A percentile compares a stretch with the other conserved stretches of the same genome.
phyloP scores from a whole-genome alignment of 2,797 vertebrate species.

The Parotocinclus haroldoi region DNA sequence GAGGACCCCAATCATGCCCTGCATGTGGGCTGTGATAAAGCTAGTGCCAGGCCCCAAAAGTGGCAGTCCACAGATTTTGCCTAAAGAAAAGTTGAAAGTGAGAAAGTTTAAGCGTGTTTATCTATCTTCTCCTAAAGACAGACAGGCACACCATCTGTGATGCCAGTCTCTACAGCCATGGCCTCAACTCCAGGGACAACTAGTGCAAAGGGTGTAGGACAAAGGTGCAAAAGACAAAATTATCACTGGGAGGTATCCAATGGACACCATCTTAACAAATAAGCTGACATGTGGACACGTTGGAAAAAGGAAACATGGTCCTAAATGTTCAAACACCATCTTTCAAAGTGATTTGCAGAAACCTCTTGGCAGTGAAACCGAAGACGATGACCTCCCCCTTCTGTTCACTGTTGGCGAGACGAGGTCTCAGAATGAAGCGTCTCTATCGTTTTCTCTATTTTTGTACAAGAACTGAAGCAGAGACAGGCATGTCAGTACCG shows the following conservation, averaged over 20 bases:
- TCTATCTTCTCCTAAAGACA: conserved; percentile 75
- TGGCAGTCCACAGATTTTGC: conserved; percentile 74
- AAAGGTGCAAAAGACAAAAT: conserved; percentile 18
- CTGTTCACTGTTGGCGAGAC: conserved; percentile 45
- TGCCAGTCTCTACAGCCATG: conserved; percentile 68
- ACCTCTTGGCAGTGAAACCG: conserved; percentile 44
- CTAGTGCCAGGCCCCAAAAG: conserved; percentile 69
- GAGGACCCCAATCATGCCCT: conserved; percentile 55
- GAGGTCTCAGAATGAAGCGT: conserved; percentile 40
- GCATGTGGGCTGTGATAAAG: conserved; percentile 71
- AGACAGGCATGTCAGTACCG: conserved; percentile 65
- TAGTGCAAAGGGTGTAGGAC: conserved; percentile 18
- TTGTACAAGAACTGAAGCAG: conserved; percentile 59
- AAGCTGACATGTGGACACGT: conserved; percentile 38
- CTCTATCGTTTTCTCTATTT: conserved; percentile 27
- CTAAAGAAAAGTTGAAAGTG: conserved; percentile 55
- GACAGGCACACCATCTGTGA: conserved; percentile 79
- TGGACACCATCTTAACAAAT: neutral
- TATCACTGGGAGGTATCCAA: too few relatives aligned
- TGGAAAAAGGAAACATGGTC: conserved; percentile 52
- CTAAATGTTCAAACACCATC: conserved; percentile 39
- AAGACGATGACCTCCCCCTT: conserved; percentile 49
- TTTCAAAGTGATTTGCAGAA: conserved; percentile 35
- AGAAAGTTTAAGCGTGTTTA: conserved; percentile 75
- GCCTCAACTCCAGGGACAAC: conserved; percentile 70